These are phyloP conservation scores for Poecile montanus DNA, from an alignment of 2,797 vertebrate genomes.

Conservation along the genomic window DNA sequence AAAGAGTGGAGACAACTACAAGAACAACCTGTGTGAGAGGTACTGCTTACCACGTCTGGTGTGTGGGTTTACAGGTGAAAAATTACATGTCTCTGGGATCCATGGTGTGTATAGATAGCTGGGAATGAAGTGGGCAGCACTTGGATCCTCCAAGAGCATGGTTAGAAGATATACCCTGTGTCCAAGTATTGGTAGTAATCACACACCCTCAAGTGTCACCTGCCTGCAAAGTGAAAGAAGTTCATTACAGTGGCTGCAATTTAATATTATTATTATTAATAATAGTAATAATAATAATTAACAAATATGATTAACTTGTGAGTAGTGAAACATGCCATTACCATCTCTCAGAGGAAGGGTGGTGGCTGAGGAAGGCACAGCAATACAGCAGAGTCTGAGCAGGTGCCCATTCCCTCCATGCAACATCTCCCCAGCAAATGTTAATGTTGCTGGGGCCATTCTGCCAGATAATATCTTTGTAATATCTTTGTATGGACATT, in stretches of 20 bases:
- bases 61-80: neutral
- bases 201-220: neutral
- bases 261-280: neutral
- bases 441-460: rapidly evolving
- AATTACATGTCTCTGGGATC: neutral
- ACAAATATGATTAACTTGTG: neutral
- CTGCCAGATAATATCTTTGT: neutral
- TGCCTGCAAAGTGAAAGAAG: neutral
- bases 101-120: neutral
- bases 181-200: neutral
- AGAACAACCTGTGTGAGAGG: neutral
- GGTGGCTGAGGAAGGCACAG: neutral
- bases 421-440: neutral
- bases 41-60: rapidly evolving
- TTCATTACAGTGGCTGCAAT: neutral
- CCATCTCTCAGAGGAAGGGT: neutral
- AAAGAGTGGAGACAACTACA: neutral
- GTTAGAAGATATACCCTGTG: neutral
- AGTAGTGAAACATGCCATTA: neutral
- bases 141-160: neutral
- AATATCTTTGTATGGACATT: neutral
- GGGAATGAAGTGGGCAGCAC: neutral
- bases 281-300: neutral
- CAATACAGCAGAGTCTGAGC: neutral
- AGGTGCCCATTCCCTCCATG: neutral